These are phyloP conservation scores for Cryptoleucopteryx plumbea DNA, from an alignment of 2,113 vertebrate genomes.

Conservation along the genomic window DNA sequence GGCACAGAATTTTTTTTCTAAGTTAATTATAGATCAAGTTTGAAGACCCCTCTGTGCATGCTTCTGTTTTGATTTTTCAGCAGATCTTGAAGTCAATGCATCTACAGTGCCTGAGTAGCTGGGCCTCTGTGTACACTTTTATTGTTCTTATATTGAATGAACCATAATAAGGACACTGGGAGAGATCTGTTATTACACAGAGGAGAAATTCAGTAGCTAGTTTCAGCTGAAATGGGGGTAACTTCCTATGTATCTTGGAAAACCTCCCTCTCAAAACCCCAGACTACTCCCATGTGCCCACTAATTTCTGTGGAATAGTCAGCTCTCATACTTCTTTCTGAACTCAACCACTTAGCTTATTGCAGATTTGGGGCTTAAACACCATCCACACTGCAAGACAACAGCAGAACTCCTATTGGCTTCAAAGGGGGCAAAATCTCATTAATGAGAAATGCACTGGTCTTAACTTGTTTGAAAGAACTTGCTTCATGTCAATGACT, in stretches of 20 bases:
- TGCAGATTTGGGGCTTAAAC: background rate
- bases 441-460: background rate
- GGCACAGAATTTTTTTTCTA: background rate
- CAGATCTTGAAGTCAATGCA: background rate
- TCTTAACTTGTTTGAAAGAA: background rate
- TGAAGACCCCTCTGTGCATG: background rate
- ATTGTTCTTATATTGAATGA: background rate
- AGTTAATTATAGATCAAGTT: background rate
- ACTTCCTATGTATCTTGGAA: background rate
- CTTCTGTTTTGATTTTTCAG: background rate
- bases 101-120: background rate
- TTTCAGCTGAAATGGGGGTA: background rate
- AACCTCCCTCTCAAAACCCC: background rate
- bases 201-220: background rate
- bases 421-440: background rate
- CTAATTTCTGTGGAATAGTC: background rate
- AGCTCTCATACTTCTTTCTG: background rate
- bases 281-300: background rate
- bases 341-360: background rate
- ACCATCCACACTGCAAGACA: background rate
- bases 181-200: background rate
- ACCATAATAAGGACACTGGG: background rate
- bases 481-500: background rate
- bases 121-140: background rate
- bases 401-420: background rate